Base-by-base conservation (phyloP, 2,888 invertebrate species). In the Laothoe populi region DNA sequence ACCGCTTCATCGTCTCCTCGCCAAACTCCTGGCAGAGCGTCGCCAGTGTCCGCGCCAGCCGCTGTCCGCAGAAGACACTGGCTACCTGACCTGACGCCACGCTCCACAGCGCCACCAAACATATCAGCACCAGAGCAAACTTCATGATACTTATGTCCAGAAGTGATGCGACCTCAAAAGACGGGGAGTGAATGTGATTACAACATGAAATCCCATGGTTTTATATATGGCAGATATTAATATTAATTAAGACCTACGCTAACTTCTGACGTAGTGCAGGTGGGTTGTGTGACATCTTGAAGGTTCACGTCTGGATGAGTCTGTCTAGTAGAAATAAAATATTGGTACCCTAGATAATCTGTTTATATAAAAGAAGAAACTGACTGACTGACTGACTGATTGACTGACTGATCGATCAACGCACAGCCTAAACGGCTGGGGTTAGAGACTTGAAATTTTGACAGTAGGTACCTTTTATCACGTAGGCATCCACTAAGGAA, bases 11-110 rank as follows among this genome's bases (percentile, higher is more conserved):
- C 23, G 44, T 19, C 13, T 35, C 16, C 16, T 53, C 35, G 8
- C 24, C 49, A 21, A 16, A 24, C 11, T 63, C 44, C 26, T 57
- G 46, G 11, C 71, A 73, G 5, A 70, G 61, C 24, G 59, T 62
- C 0, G 65, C 69, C 23, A 73, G 46, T 0, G 68, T 63, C 5
- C 59, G 38, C 0, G 73, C 68, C 26, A 73, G 49, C 8, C 63
- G 63, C 4, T 68, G 58, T 1, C 72, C 72, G 26, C 72, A 72
- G 59, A 66, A 71, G 7, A 61, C 59, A 13, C 64, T 57, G 7
- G 61, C 23, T 4, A 49, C 44, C 8, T 45, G 63, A 24, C 11
- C 49, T 35, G 10, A 23, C 31, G 21, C 19, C 44, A n/a, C 21
- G 40, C n/a, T 13, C 13, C 11, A 57, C 42, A 38, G 7, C 31